Conservation (phyloP, 2,797 vertebrate genomes). For the Rhinichthys osculus region DNA sequence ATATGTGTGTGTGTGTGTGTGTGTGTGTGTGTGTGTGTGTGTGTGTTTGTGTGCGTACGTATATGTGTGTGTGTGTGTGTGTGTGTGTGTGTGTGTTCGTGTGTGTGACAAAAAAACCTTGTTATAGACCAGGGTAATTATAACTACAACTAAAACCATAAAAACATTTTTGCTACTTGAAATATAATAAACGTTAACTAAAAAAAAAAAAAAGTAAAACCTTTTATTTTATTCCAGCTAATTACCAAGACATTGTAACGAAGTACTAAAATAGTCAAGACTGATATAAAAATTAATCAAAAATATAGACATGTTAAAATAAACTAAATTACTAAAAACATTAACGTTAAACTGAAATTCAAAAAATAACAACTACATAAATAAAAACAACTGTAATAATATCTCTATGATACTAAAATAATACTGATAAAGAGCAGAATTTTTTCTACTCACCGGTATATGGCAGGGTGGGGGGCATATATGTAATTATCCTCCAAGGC, state of each 20-base stretch:
- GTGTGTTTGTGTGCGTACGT: too few relatives aligned
- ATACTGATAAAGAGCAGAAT: not conserved
- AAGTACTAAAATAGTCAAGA: not conserved
- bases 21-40: too few relatives aligned
- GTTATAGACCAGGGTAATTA: not conserved
- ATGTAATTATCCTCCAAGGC: constrained; percentile 76
- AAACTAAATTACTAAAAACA: not conserved
- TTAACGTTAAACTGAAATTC: not conserved
- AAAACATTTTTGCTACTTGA: too few relatives aligned
- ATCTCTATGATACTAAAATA: not conserved
- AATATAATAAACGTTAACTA: too few relatives aligned
- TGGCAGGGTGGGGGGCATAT: constrained; percentile 73
- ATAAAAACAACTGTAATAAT: not conserved
- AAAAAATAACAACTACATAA: not conserved
- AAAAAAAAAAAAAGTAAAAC: not conserved
- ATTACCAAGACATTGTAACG: not conserved
- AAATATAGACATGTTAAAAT: not conserved
- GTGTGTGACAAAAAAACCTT: too few relatives aligned
- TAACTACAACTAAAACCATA: too few relatives aligned
- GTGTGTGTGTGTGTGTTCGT: too few relatives aligned
- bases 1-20: too few relatives aligned
- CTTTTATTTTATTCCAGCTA: not conserved
- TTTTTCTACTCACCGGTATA: constrained; percentile 75
- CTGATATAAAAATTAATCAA: not conserved
- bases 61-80: too few relatives aligned